phyloP scores from a whole-genome alignment of 1,140 invertebrate species.

The Ganaspis sp. region DNA sequence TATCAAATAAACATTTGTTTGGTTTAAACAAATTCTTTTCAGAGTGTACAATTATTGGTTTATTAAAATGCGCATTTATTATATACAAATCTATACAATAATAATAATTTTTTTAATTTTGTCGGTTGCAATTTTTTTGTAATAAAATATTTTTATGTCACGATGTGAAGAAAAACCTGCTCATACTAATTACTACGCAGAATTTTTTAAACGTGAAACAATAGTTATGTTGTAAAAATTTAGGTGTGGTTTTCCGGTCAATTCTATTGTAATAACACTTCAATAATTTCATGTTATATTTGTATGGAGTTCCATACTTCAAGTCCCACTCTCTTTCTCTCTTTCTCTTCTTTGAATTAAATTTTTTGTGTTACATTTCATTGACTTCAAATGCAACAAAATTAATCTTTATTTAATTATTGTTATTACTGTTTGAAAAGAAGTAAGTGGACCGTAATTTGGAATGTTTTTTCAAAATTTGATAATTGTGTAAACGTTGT shows the following conservation, averaged over 20 bases:
- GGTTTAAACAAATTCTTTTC: too few species aligned
- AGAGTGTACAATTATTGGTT: too few species aligned
- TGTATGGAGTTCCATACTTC: not conserved
- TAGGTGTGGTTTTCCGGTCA: conserved; percentile 6
- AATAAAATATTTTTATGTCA: not conserved
- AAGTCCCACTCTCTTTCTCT: not conserved
- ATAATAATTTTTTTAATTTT: too few species aligned
- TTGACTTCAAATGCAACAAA: not conserved
- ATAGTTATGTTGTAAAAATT: not conserved
- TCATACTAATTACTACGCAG: not conserved
- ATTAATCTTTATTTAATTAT: not conserved
- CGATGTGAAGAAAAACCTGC: too few species aligned
- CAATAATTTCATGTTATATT: not conserved
- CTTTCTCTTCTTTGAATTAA: not conserved
- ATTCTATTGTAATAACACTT: not conserved
- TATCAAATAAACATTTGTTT: too few species aligned
- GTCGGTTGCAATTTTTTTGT: too few species aligned
- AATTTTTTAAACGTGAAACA: not conserved
- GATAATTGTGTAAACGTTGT: not conserved
- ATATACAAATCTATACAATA: too few species aligned
- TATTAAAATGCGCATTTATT: too few species aligned
- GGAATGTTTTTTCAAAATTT: not conserved
- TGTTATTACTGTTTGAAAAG: not conserved
- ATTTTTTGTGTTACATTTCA: not conserved
- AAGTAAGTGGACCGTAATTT: not conserved